Percentiles rank a stretch among this genome's conserved stretches.
phyloP scores from a whole-genome alignment of 2,113 vertebrate species.

The Sialia sialis region DNA sequence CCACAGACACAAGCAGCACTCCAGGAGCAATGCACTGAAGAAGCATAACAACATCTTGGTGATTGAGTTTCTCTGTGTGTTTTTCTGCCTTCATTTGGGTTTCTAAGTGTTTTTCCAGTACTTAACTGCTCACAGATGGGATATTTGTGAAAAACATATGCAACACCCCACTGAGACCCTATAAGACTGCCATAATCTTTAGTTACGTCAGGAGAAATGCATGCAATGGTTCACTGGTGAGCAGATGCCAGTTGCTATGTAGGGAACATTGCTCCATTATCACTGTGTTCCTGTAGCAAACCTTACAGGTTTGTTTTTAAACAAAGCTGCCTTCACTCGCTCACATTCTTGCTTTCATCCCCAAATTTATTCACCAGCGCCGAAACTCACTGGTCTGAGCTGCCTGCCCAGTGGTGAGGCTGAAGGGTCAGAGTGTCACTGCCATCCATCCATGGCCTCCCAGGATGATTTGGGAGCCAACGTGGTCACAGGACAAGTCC shows the following conservation, averaged over 20 bases:
- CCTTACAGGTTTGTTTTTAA: background rate
- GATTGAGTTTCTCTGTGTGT: background rate
- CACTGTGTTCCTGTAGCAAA: accelerated
- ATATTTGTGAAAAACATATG: background rate
- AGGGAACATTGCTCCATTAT: background rate
- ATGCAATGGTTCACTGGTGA: background rate
- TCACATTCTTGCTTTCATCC: background rate
- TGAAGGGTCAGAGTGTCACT: background rate
- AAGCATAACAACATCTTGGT: background rate
- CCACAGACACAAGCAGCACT: background rate
- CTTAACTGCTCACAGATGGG: conserved; percentile 37
- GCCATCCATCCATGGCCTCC: no score
- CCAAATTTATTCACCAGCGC: background rate
- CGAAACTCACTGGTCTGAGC: no score
- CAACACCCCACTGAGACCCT: background rate
- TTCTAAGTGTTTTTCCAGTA: background rate
- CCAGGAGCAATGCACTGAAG: background rate
- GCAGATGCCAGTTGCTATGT: background rate
- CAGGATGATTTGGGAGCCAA: background rate
- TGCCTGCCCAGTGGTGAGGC: background rate
- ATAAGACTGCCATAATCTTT: background rate
- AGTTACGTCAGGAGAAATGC: background rate
- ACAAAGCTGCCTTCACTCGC: background rate
- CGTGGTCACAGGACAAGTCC: accelerated
- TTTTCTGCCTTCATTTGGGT: background rate